phyloP scores from a whole-genome alignment of 2,888 invertebrate species.

The Agrotis puta region DNA sequence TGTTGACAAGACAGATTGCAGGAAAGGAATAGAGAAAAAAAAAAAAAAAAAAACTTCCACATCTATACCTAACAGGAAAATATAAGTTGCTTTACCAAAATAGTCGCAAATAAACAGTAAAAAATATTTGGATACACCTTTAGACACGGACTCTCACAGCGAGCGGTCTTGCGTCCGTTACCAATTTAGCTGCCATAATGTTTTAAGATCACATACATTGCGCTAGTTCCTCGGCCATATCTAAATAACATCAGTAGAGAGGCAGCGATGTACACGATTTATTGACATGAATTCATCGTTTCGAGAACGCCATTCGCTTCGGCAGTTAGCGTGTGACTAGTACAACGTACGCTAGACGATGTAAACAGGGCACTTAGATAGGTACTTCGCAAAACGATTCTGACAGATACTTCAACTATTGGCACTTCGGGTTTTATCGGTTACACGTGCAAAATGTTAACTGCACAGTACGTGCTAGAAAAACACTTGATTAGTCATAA shows the following conservation, averaged over 20 bases:
- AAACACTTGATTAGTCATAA: constrained; percentile 30
- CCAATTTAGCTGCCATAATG: constrained; percentile 32
- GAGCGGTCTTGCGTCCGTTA: constrained; percentile 43
- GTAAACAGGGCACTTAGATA: constrained; percentile 53
- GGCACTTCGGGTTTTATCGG: constrained; percentile 12
- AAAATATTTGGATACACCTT: constrained; percentile 48
- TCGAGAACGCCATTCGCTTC: constrained; percentile 50
- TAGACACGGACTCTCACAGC: constrained; percentile 50
- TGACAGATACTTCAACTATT: constrained; percentile 27
- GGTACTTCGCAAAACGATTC: constrained; percentile 16
- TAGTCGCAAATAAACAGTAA: constrained; percentile 44
- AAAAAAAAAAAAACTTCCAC: too few relatives aligned
- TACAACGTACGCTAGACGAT: constrained; percentile 48
- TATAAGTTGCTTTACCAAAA: constrained; percentile 21
- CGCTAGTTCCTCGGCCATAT: constrained; percentile 24
- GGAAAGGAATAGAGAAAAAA: too few relatives aligned
- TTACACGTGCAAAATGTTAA: constrained; percentile 38
- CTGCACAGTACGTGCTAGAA: constrained; percentile 10
- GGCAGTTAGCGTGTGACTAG: constrained; percentile 47
- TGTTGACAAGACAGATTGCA: too few relatives aligned
- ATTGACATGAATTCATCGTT: constrained; percentile 35
- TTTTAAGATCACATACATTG: constrained; percentile 36
- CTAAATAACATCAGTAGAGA: constrained; percentile 24
- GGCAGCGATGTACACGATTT: constrained; percentile 36
- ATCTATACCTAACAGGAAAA: constrained; percentile 52